These are phyloP conservation scores for Cinclus cinclus DNA, from an alignment of 2,113 vertebrate species.

Conservation along the genomic window DNA sequence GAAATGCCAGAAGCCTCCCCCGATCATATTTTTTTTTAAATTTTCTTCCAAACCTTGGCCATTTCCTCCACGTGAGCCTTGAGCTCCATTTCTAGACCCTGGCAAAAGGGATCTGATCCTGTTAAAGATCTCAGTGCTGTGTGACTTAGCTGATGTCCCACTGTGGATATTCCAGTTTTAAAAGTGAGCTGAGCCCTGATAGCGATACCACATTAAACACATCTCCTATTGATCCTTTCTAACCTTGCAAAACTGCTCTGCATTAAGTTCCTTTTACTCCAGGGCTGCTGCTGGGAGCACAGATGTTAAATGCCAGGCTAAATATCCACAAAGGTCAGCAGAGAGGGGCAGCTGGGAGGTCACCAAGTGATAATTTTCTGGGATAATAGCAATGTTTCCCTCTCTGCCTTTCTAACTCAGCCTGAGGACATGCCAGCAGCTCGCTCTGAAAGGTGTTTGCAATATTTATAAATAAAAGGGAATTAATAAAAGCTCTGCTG, in stretches of 20 bases:
- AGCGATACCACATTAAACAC: constrained; percentile 81
- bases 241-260: constrained; percentile 76
- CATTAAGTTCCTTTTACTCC: constrained; percentile 79
- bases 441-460: background rate
- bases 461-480: constrained; percentile 27
- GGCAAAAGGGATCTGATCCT: background rate
- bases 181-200: constrained; percentile 72
- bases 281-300: constrained; percentile 65
- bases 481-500: background rate
- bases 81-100: background rate
- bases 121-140: constrained; percentile 47
- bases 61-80: background rate
- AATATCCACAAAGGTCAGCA: constrained; percentile 74
- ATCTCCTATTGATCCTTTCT: constrained; percentile 79
- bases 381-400: constrained; percentile 34
- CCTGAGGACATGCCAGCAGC: background rate
- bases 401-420: constrained; percentile 3
- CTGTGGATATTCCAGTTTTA: constrained; percentile 71
- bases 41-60: background rate
- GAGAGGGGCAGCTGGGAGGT: constrained; percentile 60
- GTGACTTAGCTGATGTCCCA: constrained; percentile 58
- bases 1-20: background rate
- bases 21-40: background rate
- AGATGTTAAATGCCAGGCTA: constrained; percentile 75
- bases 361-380: constrained; percentile 51